phyloP scores from a whole-genome alignment of 2,113 vertebrate genomes.

The Nettapus auritus region DNA sequence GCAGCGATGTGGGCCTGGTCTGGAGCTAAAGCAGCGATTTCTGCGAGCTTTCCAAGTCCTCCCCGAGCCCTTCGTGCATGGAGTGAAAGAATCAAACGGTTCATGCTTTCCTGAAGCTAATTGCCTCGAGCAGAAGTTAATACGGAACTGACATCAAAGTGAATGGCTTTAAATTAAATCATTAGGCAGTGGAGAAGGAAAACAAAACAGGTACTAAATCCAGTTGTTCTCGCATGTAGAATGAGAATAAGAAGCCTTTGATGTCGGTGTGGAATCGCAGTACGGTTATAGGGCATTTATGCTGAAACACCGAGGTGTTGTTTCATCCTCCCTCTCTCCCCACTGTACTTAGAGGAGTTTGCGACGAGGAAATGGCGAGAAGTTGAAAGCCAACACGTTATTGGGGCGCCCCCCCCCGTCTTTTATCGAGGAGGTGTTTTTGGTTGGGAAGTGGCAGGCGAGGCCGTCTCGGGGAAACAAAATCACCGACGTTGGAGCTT shows the following conservation, averaged over 20 bases:
- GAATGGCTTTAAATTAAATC: conserved; percentile 37
- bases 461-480: neutral
- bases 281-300: neutral
- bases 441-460: neutral
- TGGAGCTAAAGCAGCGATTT: neutral
- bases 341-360: neutral
- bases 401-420: neutral
- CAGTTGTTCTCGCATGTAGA: conserved; percentile 46
- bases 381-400: neutral
- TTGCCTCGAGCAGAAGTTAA: conserved; percentile 10
- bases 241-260: conserved; percentile 43
- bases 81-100: conserved; percentile 1
- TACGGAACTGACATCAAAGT: conserved; percentile 57
- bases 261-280: neutral
- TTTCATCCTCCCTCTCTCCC: neutral
- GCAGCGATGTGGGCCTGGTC: neutral
- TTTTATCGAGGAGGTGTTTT: neutral
- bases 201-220: conserved; percentile 63
- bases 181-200: conserved; percentile 20
- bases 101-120: conserved; percentile 15
- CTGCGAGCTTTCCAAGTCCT: neutral
- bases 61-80: neutral
- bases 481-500: neutral
- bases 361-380: accelerated
- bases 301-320: neutral